These are phyloP conservation scores for Linnaemya tessellans DNA, from an alignment of 2,888 invertebrate genomes.

Conservation along the genomic window DNA sequence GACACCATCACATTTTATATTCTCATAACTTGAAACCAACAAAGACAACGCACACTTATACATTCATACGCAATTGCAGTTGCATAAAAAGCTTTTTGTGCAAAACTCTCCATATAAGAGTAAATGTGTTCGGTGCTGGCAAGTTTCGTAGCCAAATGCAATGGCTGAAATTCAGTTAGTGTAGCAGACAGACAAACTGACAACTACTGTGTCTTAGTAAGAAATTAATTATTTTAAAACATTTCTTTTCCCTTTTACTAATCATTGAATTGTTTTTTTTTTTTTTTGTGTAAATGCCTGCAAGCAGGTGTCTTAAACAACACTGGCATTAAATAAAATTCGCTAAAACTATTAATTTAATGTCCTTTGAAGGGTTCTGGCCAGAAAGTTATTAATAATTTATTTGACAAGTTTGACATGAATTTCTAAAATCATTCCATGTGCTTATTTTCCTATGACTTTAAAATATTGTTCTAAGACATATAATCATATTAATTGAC, in stretches of 20 bases:
- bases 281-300: not conserved
- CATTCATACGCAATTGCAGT: conserved; percentile 7
- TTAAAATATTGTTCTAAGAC: conserved; percentile 16
- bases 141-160: conserved; percentile 13
- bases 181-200: not conserved
- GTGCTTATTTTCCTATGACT: conserved; percentile 22
- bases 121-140: not conserved
- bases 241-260: conserved; percentile 27
- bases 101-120: too few species aligned
- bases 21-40: conserved; percentile 65
- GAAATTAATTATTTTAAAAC: conserved; percentile 62
- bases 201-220: conserved; percentile 36
- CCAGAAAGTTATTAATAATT: not conserved
- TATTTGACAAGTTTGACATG: conserved; percentile 48
- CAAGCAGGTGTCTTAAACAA: not conserved
- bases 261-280: conserved; percentile 41
- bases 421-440: conserved; percentile 18
- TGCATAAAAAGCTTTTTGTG: conserved; percentile 4
- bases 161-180: not conserved
- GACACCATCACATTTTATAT: conserved; percentile 76
- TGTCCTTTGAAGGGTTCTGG: not conserved
- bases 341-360: not conserved
- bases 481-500: conserved; percentile 68
- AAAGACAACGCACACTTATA: not conserved
- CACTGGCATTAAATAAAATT: too few species aligned